These are phyloP conservation scores for Campaea margaritaria DNA, from an alignment of 2,888 invertebrate species.

Conservation along the genomic window DNA sequence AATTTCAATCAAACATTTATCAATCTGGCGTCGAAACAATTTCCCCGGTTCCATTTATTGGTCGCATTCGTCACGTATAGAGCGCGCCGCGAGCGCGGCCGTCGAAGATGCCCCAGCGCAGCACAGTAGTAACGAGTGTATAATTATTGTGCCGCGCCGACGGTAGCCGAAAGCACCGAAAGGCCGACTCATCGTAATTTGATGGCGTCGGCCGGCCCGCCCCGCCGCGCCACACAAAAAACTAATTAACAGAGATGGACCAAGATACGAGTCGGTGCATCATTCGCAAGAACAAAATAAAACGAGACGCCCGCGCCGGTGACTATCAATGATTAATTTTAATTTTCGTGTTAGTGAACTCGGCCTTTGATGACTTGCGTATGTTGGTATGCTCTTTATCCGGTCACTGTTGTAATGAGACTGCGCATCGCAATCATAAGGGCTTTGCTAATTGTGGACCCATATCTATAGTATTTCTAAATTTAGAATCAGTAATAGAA, in stretches of 20 bases:
- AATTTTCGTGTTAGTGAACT: constrained; percentile 49
- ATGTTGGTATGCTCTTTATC: constrained; percentile 32
- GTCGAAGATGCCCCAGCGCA: constrained; percentile 54
- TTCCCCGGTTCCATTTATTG: constrained; percentile 61
- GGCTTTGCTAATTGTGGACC: not conserved
- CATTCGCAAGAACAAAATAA: constrained; percentile 71
- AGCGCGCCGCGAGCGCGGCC: constrained; percentile 25
- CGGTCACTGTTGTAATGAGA: constrained; percentile 27
- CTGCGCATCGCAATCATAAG: constrained; percentile 2
- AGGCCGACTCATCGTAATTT: constrained; percentile 85
- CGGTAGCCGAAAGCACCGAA: constrained; percentile 83
- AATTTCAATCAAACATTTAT: constrained; percentile 48
- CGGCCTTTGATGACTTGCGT: constrained; percentile 43
- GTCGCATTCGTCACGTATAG: constrained; percentile 63
- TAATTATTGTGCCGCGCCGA: constrained; percentile 78
- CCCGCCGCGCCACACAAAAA: constrained; percentile 78
- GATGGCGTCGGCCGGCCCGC: constrained; percentile 82
- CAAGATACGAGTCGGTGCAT: constrained; percentile 63
- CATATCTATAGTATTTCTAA: too few relatives aligned
- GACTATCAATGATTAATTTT: constrained; percentile 59
- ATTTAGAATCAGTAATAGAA: too few relatives aligned
- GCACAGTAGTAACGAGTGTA: constrained; percentile 85
- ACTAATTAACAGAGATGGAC: constrained; percentile 83
- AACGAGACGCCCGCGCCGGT: constrained; percentile 58
- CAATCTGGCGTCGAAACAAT: constrained; percentile 66